Evolutionary conservation across 1,140 invertebrate species (phyloP).

Genomic region (Drosophila obscura): DNA sequence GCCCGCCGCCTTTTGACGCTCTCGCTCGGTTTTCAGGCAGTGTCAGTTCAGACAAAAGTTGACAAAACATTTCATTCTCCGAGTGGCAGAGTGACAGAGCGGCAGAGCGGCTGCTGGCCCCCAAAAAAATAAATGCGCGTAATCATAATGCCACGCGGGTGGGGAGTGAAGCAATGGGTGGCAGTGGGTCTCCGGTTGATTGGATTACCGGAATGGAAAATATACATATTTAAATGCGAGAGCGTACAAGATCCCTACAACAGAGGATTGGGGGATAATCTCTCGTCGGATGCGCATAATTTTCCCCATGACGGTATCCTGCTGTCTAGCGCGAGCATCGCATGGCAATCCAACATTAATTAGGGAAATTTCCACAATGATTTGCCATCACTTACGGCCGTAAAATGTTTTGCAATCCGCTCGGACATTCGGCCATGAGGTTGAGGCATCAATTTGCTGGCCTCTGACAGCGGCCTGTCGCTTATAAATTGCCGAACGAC

Average conservation of each 20-base stretch:
- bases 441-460: constrained; percentile 57
- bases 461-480: constrained; percentile 44
- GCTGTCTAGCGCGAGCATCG: no score
- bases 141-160: constrained; percentile 51
- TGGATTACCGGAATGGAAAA: constrained; percentile 21
- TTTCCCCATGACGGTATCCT: no score
- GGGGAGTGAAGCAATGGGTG: background rate
- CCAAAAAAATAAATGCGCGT: constrained; percentile 40
- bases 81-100: constrained; percentile 14
- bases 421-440: constrained; percentile 16
- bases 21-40: constrained; percentile 61
- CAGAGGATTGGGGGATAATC: no score
- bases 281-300: no score
- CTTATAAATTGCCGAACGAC: constrained; percentile 64
- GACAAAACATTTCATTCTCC: constrained; percentile 77
- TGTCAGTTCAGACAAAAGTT: constrained; percentile 57
- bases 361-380: background rate
- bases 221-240: constrained; percentile 31
- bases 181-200: constrained; percentile 15
- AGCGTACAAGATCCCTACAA: background rate
- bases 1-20: constrained; percentile 31
- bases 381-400: background rate
- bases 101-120: background rate
- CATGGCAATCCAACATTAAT: no score
- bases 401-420: constrained; percentile 31